A percentile compares a stretch with the other conserved stretches of the same genome.
Evolutionary conservation across 2,888 invertebrate species (phyloP).

Genomic region (Drosophila austrosaltans): DNA sequence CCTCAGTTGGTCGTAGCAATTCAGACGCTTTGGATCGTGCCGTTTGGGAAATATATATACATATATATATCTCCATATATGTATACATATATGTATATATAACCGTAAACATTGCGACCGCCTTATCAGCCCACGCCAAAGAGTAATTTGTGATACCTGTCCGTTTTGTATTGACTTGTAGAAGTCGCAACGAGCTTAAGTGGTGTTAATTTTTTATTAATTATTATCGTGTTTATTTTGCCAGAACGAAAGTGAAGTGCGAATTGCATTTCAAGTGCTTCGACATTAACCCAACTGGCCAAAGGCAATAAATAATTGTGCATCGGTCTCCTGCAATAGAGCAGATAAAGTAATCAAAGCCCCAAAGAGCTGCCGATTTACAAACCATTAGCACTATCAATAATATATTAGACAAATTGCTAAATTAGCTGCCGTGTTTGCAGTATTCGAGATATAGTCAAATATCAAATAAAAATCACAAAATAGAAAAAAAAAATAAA

Average conservation of each 20-base stretch:
- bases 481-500: background rate
- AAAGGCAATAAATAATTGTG: conserved; percentile 44
- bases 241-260: conserved; percentile 63
- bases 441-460: conserved; percentile 25
- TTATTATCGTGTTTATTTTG: conserved; percentile 75
- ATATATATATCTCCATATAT: conserved; percentile 30
- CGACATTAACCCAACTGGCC: conserved; percentile 18
- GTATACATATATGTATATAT: conserved; percentile 33
- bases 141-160: conserved; percentile 80
- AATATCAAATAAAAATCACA: conserved; percentile 18
- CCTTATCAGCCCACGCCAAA: conserved; percentile 70
- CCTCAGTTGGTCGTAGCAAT: conserved; percentile 60
- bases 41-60: conserved; percentile 26
- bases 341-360: conserved; percentile 28
- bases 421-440: conserved; percentile 68
- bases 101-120: conserved; percentile 39
- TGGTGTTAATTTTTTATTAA: conserved; percentile 79
- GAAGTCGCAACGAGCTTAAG: conserved; percentile 63
- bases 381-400: conserved; percentile 76
- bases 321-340: conserved; percentile 18
- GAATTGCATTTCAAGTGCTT: conserved; percentile 56
- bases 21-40: conserved; percentile 50
- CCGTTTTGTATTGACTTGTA: conserved; percentile 69
- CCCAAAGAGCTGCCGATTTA: conserved; percentile 65
- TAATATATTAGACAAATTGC: conserved; percentile 76